Evolutionary conservation across 2,888 invertebrate genomes (phyloP).

Genomic region (Chrysolina oricalcia): DNA sequence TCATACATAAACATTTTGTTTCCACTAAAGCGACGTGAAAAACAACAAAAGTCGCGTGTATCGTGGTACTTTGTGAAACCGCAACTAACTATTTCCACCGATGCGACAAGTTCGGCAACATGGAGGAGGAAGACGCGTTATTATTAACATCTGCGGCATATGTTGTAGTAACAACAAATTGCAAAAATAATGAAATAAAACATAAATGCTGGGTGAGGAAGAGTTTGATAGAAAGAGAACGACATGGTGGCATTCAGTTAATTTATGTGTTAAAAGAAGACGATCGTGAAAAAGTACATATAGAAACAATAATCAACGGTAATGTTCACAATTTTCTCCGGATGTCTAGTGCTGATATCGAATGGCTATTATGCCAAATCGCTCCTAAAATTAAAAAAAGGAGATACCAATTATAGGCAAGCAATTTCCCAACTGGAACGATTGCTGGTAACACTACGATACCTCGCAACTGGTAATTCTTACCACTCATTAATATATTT

Average conservation of each 20-base stretch:
- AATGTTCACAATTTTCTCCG: neutral
- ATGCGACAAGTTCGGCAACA: neutral
- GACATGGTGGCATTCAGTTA: neutral
- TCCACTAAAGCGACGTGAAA: neutral
- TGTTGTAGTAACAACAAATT: neutral
- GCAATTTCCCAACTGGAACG: slow-evolving; percentile 7
- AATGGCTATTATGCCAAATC: slow-evolving; percentile 18
- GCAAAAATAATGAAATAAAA: neutral
- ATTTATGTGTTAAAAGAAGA: neutral
- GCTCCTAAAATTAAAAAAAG: slow-evolving; percentile 13
- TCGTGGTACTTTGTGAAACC: neutral
- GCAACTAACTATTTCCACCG: neutral
- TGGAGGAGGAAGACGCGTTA: neutral
- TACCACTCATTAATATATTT: slow-evolving; percentile 7
- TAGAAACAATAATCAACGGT: neutral
- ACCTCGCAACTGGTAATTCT: slow-evolving; percentile 3
- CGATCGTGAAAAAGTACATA: neutral
- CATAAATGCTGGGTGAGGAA: neutral
- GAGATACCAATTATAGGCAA: slow-evolving; percentile 23
- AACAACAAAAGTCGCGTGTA: neutral
- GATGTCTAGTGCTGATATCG: neutral
- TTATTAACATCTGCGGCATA: neutral
- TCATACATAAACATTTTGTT: neutral
- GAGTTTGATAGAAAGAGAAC: neutral
- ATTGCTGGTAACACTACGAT: slow-evolving; percentile 5